Conservation (phyloP, 2,888 invertebrate species). For the Ecliptopera silaceata region DNA sequence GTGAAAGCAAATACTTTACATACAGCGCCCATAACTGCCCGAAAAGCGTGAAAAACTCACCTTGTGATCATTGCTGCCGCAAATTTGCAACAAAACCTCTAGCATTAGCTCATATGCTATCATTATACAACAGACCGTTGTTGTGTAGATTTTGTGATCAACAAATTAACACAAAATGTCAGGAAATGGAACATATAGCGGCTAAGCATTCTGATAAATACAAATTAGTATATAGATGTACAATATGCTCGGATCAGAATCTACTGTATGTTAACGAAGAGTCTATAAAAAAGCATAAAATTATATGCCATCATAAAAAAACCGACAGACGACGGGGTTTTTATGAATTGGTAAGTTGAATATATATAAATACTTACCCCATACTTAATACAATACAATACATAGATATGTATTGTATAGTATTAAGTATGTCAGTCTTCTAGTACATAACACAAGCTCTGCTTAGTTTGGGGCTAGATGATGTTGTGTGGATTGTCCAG, state of each 20-base stretch:
- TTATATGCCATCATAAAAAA: constrained; percentile 26
- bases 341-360: constrained; percentile 24
- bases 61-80: constrained; percentile 42
- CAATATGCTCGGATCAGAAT: constrained; percentile 33
- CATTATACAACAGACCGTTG: not conserved
- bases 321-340: constrained; percentile 19
- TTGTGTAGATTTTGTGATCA: constrained; percentile 44
- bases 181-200: constrained; percentile 47
- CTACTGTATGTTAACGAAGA: constrained; percentile 29
- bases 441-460: too few relatives aligned
- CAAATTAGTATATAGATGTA: constrained; percentile 44
- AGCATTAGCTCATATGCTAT: constrained; percentile 32
- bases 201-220: constrained; percentile 46
- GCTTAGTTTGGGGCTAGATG: too few relatives aligned
- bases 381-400: too few relatives aligned
- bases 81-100: constrained; percentile 35
- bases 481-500: too few relatives aligned
- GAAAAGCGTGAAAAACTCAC: rapidly evolving
- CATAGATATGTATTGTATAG: too few relatives aligned
- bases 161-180: constrained; percentile 37
- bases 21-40: constrained; percentile 41
- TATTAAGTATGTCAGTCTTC: too few relatives aligned
- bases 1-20: constrained; percentile 16
- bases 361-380: not conserved
- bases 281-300: constrained; percentile 23